Evolutionary conservation across 2,888 invertebrate genomes (phyloP).

Genomic region (Apamea epomidion): DNA sequence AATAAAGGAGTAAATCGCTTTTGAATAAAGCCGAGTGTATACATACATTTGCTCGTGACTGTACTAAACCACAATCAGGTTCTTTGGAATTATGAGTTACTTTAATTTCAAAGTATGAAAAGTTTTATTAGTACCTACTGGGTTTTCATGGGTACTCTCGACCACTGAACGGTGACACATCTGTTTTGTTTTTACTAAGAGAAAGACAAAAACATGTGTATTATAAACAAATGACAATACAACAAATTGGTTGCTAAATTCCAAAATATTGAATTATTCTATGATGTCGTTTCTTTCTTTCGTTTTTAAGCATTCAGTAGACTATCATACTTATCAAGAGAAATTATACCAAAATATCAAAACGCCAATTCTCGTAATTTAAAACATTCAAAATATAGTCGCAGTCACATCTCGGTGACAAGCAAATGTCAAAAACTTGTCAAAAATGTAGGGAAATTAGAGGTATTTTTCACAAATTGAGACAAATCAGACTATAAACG

Average conservation of each 20-base stretch:
- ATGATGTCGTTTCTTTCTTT: no score
- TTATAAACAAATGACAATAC: background rate
- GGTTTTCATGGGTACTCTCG: background rate
- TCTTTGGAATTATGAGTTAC: background rate
- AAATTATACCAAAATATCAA: background rate
- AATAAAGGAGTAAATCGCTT: no score
- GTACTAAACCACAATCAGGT: background rate
- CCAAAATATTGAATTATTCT: background rate
- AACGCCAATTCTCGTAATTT: background rate
- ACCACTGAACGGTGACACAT: background rate
- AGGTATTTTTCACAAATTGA: no score
- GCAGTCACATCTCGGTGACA: no score
- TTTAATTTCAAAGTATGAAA: background rate
- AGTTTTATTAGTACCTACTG: background rate
- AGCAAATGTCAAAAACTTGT: no score
- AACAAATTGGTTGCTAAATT: background rate
- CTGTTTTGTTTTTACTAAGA: background rate
- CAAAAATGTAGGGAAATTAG: no score
- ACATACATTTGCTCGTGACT: no score
- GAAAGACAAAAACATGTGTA: background rate
- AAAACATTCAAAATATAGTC: no score
- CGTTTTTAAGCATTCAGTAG: background rate
- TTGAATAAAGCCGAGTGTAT: no score
- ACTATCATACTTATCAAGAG: background rate
- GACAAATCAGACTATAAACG: no score